Conservation (phyloP, 2,888 invertebrate genomes). For the Mongoloraphidia duomilia region DNA sequence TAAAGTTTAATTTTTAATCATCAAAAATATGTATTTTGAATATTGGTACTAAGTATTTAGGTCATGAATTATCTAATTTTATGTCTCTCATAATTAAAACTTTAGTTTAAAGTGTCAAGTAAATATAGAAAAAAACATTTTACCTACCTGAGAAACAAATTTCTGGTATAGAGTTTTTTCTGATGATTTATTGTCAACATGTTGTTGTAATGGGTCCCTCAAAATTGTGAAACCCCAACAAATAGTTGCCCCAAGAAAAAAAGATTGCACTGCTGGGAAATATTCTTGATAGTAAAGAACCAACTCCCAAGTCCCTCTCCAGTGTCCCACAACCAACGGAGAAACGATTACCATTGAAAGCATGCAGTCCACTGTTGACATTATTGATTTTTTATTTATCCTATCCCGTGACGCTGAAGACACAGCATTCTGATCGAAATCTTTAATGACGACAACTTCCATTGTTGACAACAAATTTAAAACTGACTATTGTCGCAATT, state of each 20-base stretch:
- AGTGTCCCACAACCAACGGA: constrained; percentile 36
- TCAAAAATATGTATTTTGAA: no score
- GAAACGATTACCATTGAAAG: constrained; percentile 30
- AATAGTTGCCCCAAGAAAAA: constrained; percentile 35
- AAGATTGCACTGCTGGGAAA: constrained; percentile 36
- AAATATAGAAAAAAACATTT: no score
- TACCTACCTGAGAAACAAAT: background rate
- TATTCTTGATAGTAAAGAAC: constrained; percentile 32
- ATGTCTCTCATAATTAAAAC: no score
- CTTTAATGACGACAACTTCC: no score
- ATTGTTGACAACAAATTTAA: no score
- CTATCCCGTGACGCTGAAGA: no score
- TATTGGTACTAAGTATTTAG: no score
- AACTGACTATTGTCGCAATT: background rate
- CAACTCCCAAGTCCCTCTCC: constrained; percentile 40
- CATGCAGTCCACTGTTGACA: constrained; percentile 28
- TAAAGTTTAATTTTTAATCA: no score
- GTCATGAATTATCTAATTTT: no score
- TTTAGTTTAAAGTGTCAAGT: no score
- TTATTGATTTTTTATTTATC: constrained; percentile 13
- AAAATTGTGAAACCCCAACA: constrained; percentile 40
- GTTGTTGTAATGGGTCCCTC: constrained; percentile 29
- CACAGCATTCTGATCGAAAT: no score
- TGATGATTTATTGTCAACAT: constrained; percentile 15
- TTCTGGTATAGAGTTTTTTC: constrained; percentile 7